Evolutionary conservation across 2,113 vertebrate genomes (phyloP).

Genomic region (Pseudorectes ferrugineus): DNA sequence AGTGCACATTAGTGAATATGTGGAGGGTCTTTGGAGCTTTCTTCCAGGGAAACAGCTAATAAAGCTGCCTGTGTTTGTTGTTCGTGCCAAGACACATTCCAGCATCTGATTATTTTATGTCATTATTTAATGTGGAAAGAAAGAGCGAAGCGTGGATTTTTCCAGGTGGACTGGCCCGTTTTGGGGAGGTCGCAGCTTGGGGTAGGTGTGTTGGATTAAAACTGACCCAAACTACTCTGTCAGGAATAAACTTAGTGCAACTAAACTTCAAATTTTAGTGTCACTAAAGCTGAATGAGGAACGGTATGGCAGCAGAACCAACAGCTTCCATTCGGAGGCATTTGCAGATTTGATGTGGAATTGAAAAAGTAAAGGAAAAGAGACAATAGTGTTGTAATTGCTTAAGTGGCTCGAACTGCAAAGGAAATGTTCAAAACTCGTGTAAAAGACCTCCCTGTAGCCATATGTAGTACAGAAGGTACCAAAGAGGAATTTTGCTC

Average conservation of each 20-base stretch:
- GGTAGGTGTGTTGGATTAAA: neutral
- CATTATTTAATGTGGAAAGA: conserved; percentile 58
- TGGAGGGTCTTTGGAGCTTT: conserved; percentile 61
- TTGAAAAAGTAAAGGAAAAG: neutral
- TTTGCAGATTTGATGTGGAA: neutral
- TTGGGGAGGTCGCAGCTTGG: neutral
- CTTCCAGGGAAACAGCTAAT: conserved; percentile 72
- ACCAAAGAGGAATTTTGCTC: neutral
- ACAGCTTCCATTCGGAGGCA: neutral
- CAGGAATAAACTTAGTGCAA: neutral
- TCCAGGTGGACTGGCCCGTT: conserved; percentile 30
- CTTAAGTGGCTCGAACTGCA: neutral
- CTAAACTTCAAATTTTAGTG: neutral
- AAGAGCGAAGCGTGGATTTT: conserved; percentile 19
- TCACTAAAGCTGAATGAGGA: neutral
- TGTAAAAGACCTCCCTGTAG: neutral
- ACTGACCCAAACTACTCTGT: neutral
- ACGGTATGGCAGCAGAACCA: neutral
- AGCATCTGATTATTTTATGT: conserved; percentile 58
- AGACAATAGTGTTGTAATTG: neutral
- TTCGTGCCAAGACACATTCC: conserved; percentile 65
- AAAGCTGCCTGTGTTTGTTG: conserved; percentile 64
- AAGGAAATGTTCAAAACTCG: neutral
- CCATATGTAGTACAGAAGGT: neutral
- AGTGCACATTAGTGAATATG: conserved; percentile 62